Evolutionary conservation across 2,797 vertebrate genomes (phyloP).

Genomic region (Spinus pinus): DNA sequence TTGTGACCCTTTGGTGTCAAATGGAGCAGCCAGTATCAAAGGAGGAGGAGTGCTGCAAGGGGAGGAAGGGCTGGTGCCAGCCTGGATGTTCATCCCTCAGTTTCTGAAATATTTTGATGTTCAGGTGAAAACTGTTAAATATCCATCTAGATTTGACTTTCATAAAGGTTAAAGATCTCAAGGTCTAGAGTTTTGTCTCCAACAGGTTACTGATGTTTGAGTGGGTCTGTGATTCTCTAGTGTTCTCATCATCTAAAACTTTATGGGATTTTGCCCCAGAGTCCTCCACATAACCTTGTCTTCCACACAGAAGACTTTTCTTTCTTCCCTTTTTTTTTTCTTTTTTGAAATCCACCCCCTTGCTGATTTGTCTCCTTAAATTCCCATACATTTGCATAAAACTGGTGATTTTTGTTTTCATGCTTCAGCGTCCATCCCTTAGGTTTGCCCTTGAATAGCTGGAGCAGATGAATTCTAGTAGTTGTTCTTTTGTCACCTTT

Average conservation of each 20-base stretch:
- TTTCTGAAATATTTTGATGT: neutral
- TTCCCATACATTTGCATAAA: neutral
- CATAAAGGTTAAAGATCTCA: neutral
- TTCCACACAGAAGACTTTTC: neutral
- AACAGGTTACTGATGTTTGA: neutral
- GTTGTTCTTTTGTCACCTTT: neutral
- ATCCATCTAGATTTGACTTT: neutral
- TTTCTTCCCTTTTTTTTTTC: fast-evolving
- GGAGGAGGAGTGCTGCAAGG: neutral
- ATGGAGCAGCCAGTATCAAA: neutral
- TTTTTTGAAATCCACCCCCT: neutral
- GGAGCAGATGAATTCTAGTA: neutral
- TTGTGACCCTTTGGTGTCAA: neutral
- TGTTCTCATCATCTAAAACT: neutral
- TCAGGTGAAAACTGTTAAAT: neutral
- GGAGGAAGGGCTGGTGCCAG: neutral
- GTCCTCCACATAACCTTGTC: neutral
- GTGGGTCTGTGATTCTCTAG: neutral
- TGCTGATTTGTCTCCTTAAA: neutral
- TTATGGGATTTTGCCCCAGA: neutral
- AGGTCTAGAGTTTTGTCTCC: neutral
- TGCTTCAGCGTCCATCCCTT: neutral
- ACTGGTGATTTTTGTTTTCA: neutral
- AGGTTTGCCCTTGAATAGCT: neutral
- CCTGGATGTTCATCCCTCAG: neutral